These are phyloP conservation scores for Urocyon cinereoargenteus DNA, from an alignment of 2,797 vertebrate species.

Conservation along the genomic window DNA sequence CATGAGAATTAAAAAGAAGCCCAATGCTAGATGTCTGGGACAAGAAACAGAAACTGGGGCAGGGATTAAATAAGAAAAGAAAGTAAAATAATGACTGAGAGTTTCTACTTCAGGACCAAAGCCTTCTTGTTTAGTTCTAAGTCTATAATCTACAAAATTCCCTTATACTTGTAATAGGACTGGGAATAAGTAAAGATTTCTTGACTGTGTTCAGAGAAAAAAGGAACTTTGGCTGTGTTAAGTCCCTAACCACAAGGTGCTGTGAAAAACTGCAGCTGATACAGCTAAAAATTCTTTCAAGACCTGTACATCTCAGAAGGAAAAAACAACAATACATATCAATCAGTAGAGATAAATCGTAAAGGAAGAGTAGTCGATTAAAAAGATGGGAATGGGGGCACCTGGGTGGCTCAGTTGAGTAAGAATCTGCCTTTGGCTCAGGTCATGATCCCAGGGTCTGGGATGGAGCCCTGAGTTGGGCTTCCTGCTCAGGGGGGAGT, in stretches of 20 bases:
- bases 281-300: constrained; percentile 34
- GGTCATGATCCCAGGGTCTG: not conserved
- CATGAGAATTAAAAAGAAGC: not conserved
- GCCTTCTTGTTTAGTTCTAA: constrained; percentile 21
- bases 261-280: constrained; percentile 52
- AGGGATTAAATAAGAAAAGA: constrained; percentile 40
- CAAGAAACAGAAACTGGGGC: constrained; percentile 56
- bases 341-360: not conserved
- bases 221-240: not conserved
- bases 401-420: not conserved
- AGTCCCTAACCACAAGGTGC: constrained; percentile 44
- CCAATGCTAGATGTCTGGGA: not conserved
- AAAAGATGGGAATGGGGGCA: not conserved
- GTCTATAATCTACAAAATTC: constrained; percentile 8
- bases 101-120: constrained; percentile 35
- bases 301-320: not conserved
- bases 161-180: not conserved
- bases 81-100: constrained; percentile 32
- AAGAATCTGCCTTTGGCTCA: not conserved
- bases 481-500: not conserved
- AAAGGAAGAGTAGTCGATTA: not conserved
- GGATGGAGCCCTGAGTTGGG: not conserved
- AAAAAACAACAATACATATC: not conserved
- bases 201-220: constrained; percentile 53
- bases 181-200: not conserved